Evolutionary conservation across 2,888 invertebrate genomes (phyloP), one percentile per base, ranked within the genome.

Genomic region (Tinea semifulvella): DNA sequence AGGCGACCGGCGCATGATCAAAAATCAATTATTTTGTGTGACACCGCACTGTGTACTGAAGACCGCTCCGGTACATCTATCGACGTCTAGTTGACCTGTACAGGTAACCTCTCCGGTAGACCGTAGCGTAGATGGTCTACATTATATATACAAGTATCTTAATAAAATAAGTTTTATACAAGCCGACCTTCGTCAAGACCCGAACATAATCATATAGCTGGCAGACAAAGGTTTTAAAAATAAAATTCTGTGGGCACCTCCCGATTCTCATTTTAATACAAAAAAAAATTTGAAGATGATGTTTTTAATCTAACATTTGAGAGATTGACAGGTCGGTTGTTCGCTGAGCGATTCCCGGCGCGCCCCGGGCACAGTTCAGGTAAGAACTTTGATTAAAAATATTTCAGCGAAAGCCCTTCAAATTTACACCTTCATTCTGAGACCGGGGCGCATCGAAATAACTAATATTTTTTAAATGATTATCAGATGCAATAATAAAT

Each of bases 311-410:
- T 76, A 72, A 73, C 69, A 66, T 77, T 77, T 71, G 74, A 68
- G 60, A 75, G 80, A 80, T 76, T 79, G 80, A 80, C 79, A 79
- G 80, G 73, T 76, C 66, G 76, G 75, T 68, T 62, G 61, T 65
- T 61, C 40, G 40, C 26, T 40, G 40, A 27, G 31, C 43, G 16
- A 27, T 35, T 20, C 59, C 64, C 63, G 19, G 61, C 61, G 64
- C 60, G 62, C 60, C 60, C 53, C 55, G 51, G 60, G 60, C 61
- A 53, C 54, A 55, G 60, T 64, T 65, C 79, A 77, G 79, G 79
- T 79, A 76, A 70, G 71, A 72, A 68, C 61, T 70, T 75, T 79
- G 77, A 77, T 79, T 80, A 77, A 75, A 75, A 75, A 76, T 74
- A 70, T 76, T 77, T 76, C 73, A 75, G 77, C 75, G 63, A 73